Evolutionary conservation across 2,113 vertebrate species (phyloP), one percentile per base, ranked within the genome.

Genomic region (Tachysurus vachellii): DNA sequence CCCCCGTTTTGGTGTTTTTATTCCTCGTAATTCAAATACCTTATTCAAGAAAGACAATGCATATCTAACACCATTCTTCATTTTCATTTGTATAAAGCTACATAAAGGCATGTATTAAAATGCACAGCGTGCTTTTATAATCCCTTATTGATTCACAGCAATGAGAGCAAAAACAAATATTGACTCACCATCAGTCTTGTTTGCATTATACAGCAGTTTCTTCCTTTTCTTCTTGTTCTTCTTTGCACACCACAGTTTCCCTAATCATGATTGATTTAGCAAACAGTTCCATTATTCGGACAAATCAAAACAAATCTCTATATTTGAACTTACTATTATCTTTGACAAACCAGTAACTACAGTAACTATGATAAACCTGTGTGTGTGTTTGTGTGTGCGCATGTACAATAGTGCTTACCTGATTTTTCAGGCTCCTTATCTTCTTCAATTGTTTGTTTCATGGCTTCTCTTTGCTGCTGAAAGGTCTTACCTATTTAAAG

Each of bases 361-460:
- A 36, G 36, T 36, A 36, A 36, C 36, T 1, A 36, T 36, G 36
- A 36, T 36, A 36, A 36, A 36, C 36, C 36, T 36, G 36, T 36
- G 36, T 36, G 36, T 36, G 36, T 36, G 36, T 36, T 36, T 36
- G 36, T 36, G 36, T 36, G 36, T 36, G 13, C 12, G 44, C 13
- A 23, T 61, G n/a, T 54, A 36, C 36, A 36, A 36, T 13, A 7
- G 9, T 28, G 90, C 92, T 88, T 13, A 99, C 98, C 98, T 90
- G 98, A 97, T 93, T 99, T 99, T 93, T 99, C 98, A 44, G 98
- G 98, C 88, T 99, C 98, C 90, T 99, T 99, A 90, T 99, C 98
- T 94, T 99, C 98, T 93, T 99, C 98, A 95, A 99, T 98, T 17
- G 98, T 99, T 92, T 99, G 98, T 85, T 99, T 99, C 98, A 99